Conservation (phyloP, 2,113 vertebrate genomes). For the Tenebrosternarchus preto region DNA sequence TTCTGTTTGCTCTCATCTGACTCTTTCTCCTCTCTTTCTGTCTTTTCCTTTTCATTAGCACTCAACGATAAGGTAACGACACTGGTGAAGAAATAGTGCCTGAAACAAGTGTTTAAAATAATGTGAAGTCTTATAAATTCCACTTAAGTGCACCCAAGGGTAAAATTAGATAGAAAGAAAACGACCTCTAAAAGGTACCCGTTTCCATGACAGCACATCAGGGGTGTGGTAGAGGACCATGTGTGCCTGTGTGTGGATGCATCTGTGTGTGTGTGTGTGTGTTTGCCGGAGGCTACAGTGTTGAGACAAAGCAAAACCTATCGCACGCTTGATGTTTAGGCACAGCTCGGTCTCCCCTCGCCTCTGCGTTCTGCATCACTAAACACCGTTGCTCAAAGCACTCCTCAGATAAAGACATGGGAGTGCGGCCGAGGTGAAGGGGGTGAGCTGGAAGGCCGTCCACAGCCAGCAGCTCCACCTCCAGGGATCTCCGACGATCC, state of each 20-base stretch:
- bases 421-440: too few relatives aligned
- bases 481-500: constrained; percentile 8
- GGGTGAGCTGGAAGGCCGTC: too few relatives aligned
- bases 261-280: background rate
- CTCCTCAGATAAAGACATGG: too few relatives aligned
- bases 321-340: too few relatives aligned
- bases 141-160: constrained; percentile 72
- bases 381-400: too few relatives aligned
- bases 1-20: background rate
- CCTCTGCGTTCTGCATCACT: too few relatives aligned
- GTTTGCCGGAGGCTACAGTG: background rate
- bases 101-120: constrained; percentile 78
- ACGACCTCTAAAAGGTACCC: constrained; percentile 68
- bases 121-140: constrained; percentile 69
- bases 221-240: constrained; percentile 56
- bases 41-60: constrained; percentile 63
- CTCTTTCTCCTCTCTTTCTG: background rate
- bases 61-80: constrained; percentile 65
- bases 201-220: constrained; percentile 58
- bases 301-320: background rate
- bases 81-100: constrained; percentile 67
- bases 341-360: too few relatives aligned
- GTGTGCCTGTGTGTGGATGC: background rate
- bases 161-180: constrained; percentile 76
- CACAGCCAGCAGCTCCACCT: background rate